Percentiles rank a stretch among this genome's conserved stretches.
Conservation (phyloP, 1,140 invertebrate species). For the Sitodiplosis mosellana region DNA sequence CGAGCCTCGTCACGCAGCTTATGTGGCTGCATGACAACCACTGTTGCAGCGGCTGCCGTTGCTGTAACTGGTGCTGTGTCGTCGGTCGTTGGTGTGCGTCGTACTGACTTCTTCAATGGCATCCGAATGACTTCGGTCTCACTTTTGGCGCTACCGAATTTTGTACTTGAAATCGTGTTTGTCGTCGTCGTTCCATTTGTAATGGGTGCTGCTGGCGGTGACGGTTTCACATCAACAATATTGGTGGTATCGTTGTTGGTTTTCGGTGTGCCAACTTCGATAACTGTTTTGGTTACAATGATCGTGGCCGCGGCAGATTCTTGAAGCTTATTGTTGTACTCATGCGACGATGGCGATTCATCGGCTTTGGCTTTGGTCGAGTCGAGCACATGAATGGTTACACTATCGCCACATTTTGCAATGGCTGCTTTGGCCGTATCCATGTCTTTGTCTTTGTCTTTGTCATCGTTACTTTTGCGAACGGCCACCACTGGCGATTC, state of each 20-base stretch:
- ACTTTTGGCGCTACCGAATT: background rate
- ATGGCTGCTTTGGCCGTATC: too few species aligned
- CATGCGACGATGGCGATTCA: too few species aligned
- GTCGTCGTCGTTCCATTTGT: background rate
- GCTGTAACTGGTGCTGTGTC: background rate
- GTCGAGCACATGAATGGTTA: too few species aligned
- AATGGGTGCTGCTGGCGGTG: background rate
- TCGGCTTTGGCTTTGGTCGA: too few species aligned
- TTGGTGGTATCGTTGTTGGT: too few species aligned
- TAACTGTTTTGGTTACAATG: background rate
- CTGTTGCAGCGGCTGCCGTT: background rate
- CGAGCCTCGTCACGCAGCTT: background rate
- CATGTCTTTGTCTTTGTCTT: conserved; percentile 6
- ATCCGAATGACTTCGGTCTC: conserved; percentile 3
- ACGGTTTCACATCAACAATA: background rate
- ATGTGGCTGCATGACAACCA: background rate
- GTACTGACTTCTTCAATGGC: conserved; percentile 5
- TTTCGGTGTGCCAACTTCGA: too few species aligned
- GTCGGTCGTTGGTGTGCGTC: conserved; percentile 1
- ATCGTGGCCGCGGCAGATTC: background rate
- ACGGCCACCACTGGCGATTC: too few species aligned
- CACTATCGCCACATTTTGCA: too few species aligned
- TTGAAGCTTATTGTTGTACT: background rate
- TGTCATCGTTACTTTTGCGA: too few species aligned
- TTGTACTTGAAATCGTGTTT: background rate